These are phyloP conservation scores for Agrochola macilenta DNA, from an alignment of 2,888 invertebrate genomes.

Conservation along the genomic window DNA sequence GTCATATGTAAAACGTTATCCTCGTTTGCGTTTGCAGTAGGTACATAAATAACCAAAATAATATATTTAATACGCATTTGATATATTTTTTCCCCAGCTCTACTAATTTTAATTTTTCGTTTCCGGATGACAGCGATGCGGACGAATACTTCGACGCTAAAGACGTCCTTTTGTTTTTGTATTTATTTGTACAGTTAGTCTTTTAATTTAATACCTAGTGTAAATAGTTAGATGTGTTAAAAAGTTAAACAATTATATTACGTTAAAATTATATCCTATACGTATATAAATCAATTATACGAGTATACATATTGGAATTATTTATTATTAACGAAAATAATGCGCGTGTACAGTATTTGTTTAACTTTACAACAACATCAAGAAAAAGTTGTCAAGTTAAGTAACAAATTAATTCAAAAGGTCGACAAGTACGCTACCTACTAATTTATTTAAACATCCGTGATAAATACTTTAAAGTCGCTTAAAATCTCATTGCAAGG, in stretches of 20 bases:
- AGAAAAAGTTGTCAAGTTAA: constrained; percentile 7
- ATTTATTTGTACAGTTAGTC: too few relatives aligned
- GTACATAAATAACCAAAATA: background rate
- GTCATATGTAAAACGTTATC: constrained; percentile 1
- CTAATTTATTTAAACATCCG: constrained; percentile 45
- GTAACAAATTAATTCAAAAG: constrained; percentile 24
- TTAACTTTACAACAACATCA: background rate
- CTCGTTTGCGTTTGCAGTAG: background rate
- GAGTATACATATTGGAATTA: background rate
- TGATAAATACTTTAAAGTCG: constrained; percentile 55
- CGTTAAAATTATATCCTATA: too few relatives aligned
- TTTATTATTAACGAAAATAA: background rate
- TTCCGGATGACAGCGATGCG: too few relatives aligned
- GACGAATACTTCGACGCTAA: too few relatives aligned
- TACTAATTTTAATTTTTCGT: too few relatives aligned
- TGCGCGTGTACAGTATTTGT: background rate
- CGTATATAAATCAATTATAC: too few relatives aligned
- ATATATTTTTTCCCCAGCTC: background rate
- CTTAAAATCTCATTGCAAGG: constrained; percentile 62
- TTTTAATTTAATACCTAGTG: too few relatives aligned
- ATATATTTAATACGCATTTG: background rate
- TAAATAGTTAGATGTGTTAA: too few relatives aligned
- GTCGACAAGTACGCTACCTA: constrained; percentile 33
- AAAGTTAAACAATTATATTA: too few relatives aligned
- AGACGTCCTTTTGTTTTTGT: too few relatives aligned